Evolutionary conservation across 2,113 vertebrate genomes (phyloP).

Genomic region (Calyptomena viridis): DNA sequence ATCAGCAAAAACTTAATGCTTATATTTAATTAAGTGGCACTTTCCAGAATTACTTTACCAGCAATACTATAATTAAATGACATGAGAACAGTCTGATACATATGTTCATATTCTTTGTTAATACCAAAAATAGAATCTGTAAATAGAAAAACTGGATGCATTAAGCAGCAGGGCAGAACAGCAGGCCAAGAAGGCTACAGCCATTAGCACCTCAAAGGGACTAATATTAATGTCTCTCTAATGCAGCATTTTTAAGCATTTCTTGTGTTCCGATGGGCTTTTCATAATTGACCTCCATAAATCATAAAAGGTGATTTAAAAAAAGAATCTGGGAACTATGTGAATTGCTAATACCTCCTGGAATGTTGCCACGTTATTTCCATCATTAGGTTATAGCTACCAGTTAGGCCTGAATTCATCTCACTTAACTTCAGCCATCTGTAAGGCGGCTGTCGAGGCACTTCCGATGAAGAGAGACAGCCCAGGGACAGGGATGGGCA

Average conservation of each 20-base stretch:
- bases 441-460: not conserved
- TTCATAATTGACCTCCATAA: conserved; percentile 44
- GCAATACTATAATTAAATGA: conserved; percentile 1
- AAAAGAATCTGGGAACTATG: conserved; percentile 43
- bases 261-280: conserved; percentile 48
- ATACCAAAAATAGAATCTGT: conserved; percentile 42
- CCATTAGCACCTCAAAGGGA: conserved; percentile 19
- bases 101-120: conserved; percentile 24
- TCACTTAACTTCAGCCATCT: not conserved
- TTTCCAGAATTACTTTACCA: conserved; percentile 39
- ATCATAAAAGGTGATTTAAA: conserved; percentile 22
- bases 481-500: rapidly evolving
- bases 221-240: conserved; percentile 49
- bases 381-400: conserved; percentile 16
- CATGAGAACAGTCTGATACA: not conserved
- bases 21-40: conserved; percentile 59
- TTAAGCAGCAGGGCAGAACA: conserved; percentile 27
- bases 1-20: conserved; percentile 21
- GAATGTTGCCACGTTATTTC: conserved; percentile 39
- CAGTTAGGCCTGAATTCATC: conserved; percentile 30
- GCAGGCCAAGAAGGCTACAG: not conserved
- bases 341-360: conserved; percentile 47
- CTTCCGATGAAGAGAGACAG: not conserved
- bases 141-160: conserved; percentile 24
- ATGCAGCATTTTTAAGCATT: conserved; percentile 48